phyloP scores from a whole-genome alignment of 37 sponge, comb jelly and placozoan genomes.

The Agelas oroides region DNA sequence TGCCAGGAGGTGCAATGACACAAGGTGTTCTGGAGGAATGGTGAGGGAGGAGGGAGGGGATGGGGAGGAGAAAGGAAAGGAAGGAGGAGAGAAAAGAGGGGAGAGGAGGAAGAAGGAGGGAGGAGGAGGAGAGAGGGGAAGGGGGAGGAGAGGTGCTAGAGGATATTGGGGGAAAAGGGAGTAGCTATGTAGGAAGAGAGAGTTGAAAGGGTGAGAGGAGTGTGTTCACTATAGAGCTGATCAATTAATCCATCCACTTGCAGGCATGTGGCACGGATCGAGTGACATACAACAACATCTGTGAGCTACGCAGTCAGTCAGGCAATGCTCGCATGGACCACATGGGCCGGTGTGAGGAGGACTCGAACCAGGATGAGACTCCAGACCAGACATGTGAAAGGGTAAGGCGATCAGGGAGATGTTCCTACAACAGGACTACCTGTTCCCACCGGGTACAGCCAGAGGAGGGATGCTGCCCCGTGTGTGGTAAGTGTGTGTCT shows the following conservation, averaged over 20 bases:
- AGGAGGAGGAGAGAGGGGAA: too few relatives aligned
- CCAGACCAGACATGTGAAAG: constrained; percentile 25
- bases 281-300: constrained; percentile 57
- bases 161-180: too few relatives aligned
- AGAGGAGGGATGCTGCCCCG: constrained; percentile 59
- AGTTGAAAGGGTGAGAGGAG: too few relatives aligned
- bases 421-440: constrained; percentile 12
- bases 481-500: constrained; percentile 51
- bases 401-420: background rate
- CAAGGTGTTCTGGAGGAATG: constrained; percentile 30
- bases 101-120: too few relatives aligned
- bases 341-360: constrained; percentile 27
- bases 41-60: background rate
- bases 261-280: constrained; percentile 70
- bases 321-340: constrained; percentile 51
- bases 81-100: too few relatives aligned
- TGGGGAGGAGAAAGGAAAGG: too few relatives aligned
- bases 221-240: too few relatives aligned
- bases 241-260: too few relatives aligned
- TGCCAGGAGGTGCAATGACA: constrained; percentile 33
- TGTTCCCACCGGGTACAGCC: constrained; percentile 40
- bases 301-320: constrained; percentile 40
- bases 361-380: constrained; percentile 1
- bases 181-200: too few relatives aligned
- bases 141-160: too few relatives aligned